phyloP scores from a whole-genome alignment of 2,888 invertebrate genomes.

The Blastobasis adustella region DNA sequence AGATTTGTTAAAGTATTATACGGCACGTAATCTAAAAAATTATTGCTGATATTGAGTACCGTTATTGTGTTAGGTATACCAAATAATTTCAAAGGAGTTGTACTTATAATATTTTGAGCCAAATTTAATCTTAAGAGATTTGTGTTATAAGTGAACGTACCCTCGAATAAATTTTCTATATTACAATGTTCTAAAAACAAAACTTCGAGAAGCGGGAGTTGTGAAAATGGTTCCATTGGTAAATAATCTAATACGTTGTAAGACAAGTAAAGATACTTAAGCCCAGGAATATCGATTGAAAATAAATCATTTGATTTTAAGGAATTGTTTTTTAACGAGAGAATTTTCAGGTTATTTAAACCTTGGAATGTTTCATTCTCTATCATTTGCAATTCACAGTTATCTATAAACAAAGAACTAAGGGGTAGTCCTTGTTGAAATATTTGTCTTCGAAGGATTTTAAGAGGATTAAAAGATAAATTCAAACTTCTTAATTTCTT shows the following conservation, averaged over 20 bases:
- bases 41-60: slow-evolving; percentile 84
- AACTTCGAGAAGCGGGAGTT: slow-evolving; percentile 84
- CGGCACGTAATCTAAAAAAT: slow-evolving; percentile 83
- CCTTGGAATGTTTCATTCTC: slow-evolving; percentile 85
- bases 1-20: slow-evolving; percentile 85
- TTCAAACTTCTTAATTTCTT: slow-evolving; percentile 86
- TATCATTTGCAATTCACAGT: slow-evolving; percentile 83
- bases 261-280: slow-evolving; percentile 82
- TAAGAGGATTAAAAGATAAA: slow-evolving; percentile 85
- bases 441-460: slow-evolving; percentile 80
- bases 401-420: slow-evolving; percentile 81
- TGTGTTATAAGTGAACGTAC: slow-evolving; percentile 83
- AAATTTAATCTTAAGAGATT: slow-evolving; percentile 83
- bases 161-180: slow-evolving; percentile 79
- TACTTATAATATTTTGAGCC: slow-evolving; percentile 80
- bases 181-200: slow-evolving; percentile 82
- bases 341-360: slow-evolving; percentile 83
- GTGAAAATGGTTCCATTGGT: slow-evolving; percentile 80
- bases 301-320: slow-evolving; percentile 80
- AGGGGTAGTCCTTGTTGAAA: slow-evolving; percentile 86
- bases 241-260: slow-evolving; percentile 86
- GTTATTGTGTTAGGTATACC: slow-evolving; percentile 80
- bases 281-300: slow-evolving; percentile 83
- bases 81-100: slow-evolving; percentile 80
- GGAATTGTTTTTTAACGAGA: slow-evolving; percentile 84